Evolutionary conservation across 2,888 invertebrate genomes (phyloP).

Genomic region (Mechanitis mazaeus): DNA sequence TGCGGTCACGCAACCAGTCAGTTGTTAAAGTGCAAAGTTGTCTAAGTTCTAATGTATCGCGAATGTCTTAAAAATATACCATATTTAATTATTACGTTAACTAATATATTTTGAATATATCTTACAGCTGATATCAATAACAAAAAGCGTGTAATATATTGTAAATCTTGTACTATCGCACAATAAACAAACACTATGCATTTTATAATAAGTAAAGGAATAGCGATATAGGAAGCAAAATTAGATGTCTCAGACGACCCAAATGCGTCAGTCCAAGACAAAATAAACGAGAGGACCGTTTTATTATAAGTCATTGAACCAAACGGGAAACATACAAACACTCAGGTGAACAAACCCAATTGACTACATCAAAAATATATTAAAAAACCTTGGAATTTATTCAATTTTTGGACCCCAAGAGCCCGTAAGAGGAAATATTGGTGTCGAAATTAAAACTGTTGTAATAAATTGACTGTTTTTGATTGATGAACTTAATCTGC

Average conservation of each 20-base stretch:
- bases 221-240: conserved; percentile 33
- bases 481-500: too few relatives aligned
- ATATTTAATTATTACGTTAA: too few relatives aligned
- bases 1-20: background rate
- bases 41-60: background rate
- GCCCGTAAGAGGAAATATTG: background rate
- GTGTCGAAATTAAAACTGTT: too few relatives aligned
- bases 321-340: conserved; percentile 38
- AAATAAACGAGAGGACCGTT: conserved; percentile 47
- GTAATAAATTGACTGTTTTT: too few relatives aligned
- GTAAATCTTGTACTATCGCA: too few relatives aligned
- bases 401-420: background rate
- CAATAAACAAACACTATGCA: background rate
- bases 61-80: background rate
- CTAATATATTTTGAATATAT: too few relatives aligned
- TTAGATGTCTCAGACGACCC: conserved; percentile 36
- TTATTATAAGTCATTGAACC: conserved; percentile 53
- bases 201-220: conserved; percentile 18
- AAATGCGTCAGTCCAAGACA: conserved; percentile 41
- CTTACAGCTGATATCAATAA: too few relatives aligned
- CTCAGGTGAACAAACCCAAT: conserved; percentile 48
- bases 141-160: too few relatives aligned
- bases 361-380: conserved; percentile 17
- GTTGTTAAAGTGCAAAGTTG: background rate
- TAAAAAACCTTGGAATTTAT: background rate